These are phyloP conservation scores for Peromyscus aztecus DNA, from an alignment of 2,797 vertebrate species.

Conservation along the genomic window DNA sequence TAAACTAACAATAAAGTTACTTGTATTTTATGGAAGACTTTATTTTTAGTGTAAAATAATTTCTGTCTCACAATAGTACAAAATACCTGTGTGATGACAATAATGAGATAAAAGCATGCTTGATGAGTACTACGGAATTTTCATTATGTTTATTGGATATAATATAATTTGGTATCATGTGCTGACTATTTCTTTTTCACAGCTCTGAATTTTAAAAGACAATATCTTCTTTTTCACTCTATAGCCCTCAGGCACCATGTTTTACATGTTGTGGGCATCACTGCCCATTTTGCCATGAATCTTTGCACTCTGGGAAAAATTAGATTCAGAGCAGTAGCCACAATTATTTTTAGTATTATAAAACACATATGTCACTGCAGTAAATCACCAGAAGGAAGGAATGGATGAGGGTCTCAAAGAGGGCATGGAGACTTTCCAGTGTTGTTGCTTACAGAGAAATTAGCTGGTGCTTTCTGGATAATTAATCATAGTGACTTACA, in stretches of 20 bases:
- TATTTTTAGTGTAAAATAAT: constrained; percentile 29
- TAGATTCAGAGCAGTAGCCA: not conserved
- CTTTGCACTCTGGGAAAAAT: not conserved
- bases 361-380: not conserved
- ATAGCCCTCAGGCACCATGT: not conserved
- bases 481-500: not conserved
- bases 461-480: not conserved
- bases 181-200: not conserved
- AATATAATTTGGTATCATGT: constrained; percentile 18
- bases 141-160: constrained; percentile 36
- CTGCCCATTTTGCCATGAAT: not conserved
- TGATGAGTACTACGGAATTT: not conserved
- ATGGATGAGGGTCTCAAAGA: not conserved
- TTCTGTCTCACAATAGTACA: not conserved
- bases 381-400: not conserved
- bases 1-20: not conserved
- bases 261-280: not conserved
- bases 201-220: not conserved
- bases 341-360: not conserved
- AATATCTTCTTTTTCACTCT: not conserved
- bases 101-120: constrained; percentile 52
- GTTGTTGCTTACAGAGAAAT: not conserved
- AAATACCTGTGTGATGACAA: not conserved
- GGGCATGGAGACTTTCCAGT: not conserved
- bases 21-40: constrained; percentile 18